phyloP scores from a whole-genome alignment of 2,888 invertebrate genomes.

The Crossocerus cetratus region DNA sequence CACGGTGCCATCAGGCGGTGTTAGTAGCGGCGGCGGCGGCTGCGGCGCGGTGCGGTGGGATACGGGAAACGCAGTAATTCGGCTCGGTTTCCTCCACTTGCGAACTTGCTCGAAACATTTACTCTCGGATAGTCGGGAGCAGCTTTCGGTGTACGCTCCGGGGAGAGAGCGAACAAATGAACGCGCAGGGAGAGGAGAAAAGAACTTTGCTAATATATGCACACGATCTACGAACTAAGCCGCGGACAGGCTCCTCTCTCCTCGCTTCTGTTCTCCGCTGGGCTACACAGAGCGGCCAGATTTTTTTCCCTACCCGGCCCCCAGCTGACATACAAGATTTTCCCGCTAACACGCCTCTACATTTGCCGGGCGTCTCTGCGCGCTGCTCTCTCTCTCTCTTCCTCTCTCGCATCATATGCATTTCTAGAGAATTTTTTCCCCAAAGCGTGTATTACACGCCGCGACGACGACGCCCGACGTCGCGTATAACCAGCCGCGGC shows the following conservation, averaged over 20 bases:
- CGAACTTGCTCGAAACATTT: conserved; percentile 29
- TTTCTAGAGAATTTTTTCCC: neutral
- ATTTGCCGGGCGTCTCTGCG: neutral
- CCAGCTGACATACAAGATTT: conserved; percentile 1
- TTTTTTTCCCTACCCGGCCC: neutral
- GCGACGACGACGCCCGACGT: neutral
- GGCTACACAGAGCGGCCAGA: neutral
- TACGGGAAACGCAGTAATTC: conserved; percentile 30
- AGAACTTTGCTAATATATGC: conserved; percentile 37
- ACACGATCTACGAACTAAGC: conserved; percentile 4
- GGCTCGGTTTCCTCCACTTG: conserved; percentile 12
- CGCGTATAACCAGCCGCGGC: too few species aligned
- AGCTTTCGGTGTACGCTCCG: conserved; percentile 7
- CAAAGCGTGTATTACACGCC: too few species aligned
- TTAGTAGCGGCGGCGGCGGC: neutral
- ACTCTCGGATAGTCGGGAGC: conserved; percentile 27
- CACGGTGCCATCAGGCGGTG: too few species aligned
- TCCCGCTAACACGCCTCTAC: neutral
- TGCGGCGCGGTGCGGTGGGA: neutral
- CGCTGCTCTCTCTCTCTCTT: too few species aligned
- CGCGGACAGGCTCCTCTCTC: neutral
- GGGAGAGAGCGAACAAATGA: conserved; percentile 27
- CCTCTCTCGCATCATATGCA: neutral
- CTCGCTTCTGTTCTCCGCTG: neutral
- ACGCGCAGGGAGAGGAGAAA: conserved; percentile 26